phyloP scores from a whole-genome alignment of 2,888 invertebrate species.

The Crepidodera aurea region DNA sequence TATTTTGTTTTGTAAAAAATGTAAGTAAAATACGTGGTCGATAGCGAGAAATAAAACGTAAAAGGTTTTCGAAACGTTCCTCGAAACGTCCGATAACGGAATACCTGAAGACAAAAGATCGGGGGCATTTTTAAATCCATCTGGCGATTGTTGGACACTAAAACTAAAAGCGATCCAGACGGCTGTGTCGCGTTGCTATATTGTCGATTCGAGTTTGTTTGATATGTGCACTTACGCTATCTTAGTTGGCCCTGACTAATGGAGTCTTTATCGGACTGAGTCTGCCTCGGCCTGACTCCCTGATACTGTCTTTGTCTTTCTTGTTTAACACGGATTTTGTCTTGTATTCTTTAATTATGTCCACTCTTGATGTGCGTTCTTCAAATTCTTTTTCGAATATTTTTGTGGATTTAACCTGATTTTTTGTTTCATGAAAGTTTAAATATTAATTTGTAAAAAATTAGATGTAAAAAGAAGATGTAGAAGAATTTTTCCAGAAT shows the following conservation, averaged over 20 bases:
- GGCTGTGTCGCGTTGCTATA: constrained; percentile 52
- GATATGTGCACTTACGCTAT: constrained; percentile 59
- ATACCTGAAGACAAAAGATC: constrained; percentile 43
- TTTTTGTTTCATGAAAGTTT: no score
- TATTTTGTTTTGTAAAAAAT: constrained; percentile 7
- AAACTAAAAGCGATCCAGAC: constrained; percentile 49
- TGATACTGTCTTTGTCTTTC: constrained; percentile 49
- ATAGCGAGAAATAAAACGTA: constrained; percentile 27
- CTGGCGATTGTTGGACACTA: constrained; percentile 49
- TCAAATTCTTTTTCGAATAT: constrained; percentile 4
- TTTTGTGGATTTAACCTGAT: not conserved
- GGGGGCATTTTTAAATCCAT: constrained; percentile 44
- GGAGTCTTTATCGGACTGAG: constrained; percentile 56
- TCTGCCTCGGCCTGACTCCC: constrained; percentile 51
- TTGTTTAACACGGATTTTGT: constrained; percentile 45
- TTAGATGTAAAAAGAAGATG: no score
- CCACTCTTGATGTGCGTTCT: constrained; percentile 38
- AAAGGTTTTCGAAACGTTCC: constrained; percentile 35
- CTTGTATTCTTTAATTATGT: constrained; percentile 47
- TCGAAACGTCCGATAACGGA: constrained; percentile 36
- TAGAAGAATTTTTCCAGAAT: no score
- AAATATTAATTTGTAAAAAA: no score
- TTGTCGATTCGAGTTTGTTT: constrained; percentile 52
- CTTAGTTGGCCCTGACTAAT: constrained; percentile 57
- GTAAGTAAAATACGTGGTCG: constrained; percentile 7